These are phyloP conservation scores for Smutsia temminckii DNA, from an alignment of 2,797 vertebrate genomes.

Conservation along the genomic window DNA sequence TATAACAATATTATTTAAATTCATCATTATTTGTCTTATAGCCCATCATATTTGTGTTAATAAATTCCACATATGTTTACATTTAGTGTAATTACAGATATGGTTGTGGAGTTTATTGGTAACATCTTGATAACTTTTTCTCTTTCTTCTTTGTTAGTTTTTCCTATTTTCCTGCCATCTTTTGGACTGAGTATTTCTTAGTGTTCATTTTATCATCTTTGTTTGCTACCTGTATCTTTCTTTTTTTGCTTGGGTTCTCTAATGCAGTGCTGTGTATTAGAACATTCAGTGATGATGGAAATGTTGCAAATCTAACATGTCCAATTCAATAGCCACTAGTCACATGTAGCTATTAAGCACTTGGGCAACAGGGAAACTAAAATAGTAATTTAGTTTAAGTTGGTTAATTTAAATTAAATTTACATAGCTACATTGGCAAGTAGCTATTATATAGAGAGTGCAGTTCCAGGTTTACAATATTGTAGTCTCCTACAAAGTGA, in stretches of 20 bases:
- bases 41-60: not conserved
- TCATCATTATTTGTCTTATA: not conserved
- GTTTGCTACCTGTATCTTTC: not conserved
- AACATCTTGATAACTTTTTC: not conserved
- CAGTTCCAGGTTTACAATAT: not conserved
- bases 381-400: not conserved
- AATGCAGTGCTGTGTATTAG: not conserved
- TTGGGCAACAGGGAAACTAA: not conserved
- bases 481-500: not conserved
- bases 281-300: not conserved
- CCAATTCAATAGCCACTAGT: not conserved
- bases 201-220: not conserved
- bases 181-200: not conserved
- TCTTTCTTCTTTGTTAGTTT: not conserved
- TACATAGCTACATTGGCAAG: not conserved
- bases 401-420: not conserved
- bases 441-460: not conserved
- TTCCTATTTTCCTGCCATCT: not conserved
- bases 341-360: not conserved
- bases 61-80: not conserved
- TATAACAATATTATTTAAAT: not conserved
- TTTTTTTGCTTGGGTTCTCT: not conserved
- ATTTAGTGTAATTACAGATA: not conserved
- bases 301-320: not conserved
- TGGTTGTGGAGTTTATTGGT: not conserved